Conservation (phyloP, 2,797 vertebrate species). For the Spea hammondii region DNA sequence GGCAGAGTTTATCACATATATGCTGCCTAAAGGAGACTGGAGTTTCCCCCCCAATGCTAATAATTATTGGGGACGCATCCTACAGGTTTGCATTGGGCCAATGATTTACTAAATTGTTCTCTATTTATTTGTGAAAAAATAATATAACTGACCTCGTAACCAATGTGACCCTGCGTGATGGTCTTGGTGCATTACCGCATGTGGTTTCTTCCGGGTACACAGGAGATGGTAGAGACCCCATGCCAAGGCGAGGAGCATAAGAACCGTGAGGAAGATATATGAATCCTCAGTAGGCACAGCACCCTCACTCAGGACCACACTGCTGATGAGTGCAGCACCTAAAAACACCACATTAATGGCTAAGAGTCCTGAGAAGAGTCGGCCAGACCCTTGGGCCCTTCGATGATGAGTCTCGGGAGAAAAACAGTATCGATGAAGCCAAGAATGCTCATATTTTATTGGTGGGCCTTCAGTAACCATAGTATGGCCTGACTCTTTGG, state of each 20-base stretch:
- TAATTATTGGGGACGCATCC: too few species aligned
- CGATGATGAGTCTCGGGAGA: slow-evolving; percentile 59
- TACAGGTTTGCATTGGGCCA: too few species aligned
- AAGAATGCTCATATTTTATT: slow-evolving; percentile 56
- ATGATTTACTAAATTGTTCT: neutral
- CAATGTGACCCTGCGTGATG: slow-evolving; percentile 77
- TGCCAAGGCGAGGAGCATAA: slow-evolving; percentile 70
- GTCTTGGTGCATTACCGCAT: slow-evolving; percentile 69
- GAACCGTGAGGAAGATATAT: slow-evolving; percentile 72
- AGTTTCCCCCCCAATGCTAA: too few species aligned
- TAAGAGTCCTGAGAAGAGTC: slow-evolving; percentile 83
- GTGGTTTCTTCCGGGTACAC: slow-evolving; percentile 66
- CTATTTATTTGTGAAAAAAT: neutral
- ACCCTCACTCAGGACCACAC: slow-evolving; percentile 71
- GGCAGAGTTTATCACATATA: too few species aligned
- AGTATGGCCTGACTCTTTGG: neutral
- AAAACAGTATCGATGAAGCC: slow-evolving; percentile 63
- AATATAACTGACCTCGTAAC: slow-evolving; percentile 69
- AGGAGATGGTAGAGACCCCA: slow-evolving; percentile 80
- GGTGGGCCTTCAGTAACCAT: neutral
- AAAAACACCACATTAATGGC: slow-evolving; percentile 84
- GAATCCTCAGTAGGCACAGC: slow-evolving; percentile 69
- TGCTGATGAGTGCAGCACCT: slow-evolving; percentile 78
- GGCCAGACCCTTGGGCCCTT: slow-evolving; percentile 71
- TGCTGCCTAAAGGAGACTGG: too few species aligned